These are phyloP conservation scores for Lithosia quadra DNA, from an alignment of 2,888 invertebrate species.

Conservation along the genomic window DNA sequence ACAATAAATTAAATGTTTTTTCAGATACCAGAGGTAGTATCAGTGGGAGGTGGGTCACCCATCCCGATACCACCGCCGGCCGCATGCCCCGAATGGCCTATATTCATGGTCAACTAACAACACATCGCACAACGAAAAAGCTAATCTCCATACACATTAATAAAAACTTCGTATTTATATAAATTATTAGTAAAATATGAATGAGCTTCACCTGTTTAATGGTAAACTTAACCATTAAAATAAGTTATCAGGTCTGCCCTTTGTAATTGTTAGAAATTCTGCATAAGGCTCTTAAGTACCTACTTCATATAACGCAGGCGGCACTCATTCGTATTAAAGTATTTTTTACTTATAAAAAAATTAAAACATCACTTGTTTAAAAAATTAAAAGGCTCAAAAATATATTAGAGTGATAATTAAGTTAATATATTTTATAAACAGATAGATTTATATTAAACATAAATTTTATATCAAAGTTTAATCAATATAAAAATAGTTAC, in stretches of 20 bases:
- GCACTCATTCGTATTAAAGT: constrained; percentile 31
- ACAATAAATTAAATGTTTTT: constrained; percentile 30
- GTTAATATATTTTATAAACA: constrained; percentile 22
- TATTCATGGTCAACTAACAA: constrained; percentile 80
- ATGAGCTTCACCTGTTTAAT: constrained; percentile 15
- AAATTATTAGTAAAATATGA: constrained; percentile 26
- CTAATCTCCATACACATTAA: constrained; percentile 25
- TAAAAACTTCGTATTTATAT: constrained; percentile 20
- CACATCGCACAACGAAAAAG: constrained; percentile 25
- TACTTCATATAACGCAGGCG: constrained; percentile 3
- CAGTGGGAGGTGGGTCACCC: constrained; percentile 81
- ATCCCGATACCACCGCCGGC: constrained; percentile 79
- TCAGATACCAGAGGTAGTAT: constrained; percentile 81
- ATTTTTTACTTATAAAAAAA: constrained; percentile 19
- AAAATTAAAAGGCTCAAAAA: constrained; percentile 45
- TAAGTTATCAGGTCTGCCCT: background rate
- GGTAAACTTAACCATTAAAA: constrained; percentile 1
- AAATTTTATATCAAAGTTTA: constrained; percentile 15
- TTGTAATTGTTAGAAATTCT: background rate
- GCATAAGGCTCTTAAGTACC: background rate
- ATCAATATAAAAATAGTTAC: constrained; percentile 25
- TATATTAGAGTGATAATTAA: constrained; percentile 30
- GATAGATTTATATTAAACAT: constrained; percentile 18
- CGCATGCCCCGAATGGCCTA: constrained; percentile 82
- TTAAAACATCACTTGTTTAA: constrained; percentile 33